Evolutionary conservation across 2,113 vertebrate genomes (phyloP), one percentile per base, ranked within the genome.

Genomic region (Monopterus albus): DNA sequence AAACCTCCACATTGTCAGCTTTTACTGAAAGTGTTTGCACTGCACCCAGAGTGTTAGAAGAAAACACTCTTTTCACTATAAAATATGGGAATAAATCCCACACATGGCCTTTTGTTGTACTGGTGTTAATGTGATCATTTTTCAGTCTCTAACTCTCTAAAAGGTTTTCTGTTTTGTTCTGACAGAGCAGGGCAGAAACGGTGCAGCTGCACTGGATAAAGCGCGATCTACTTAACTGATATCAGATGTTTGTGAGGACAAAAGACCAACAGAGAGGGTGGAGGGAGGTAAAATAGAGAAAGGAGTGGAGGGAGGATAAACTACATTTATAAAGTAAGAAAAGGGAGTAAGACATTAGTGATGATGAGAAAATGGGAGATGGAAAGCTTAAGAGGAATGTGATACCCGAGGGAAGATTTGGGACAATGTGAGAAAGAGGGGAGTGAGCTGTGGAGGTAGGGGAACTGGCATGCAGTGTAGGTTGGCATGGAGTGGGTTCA

Each of bases 191-290:
- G 18, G 40, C 43, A 29, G 29, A 75, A 77, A 36, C 1, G 5
- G 33, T 29, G 40, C 74, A 75, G 55, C 79, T 86, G 81, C 26
- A n/a, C 14, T 66, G 40, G 79, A 77, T 86, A 35, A 84, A 87
- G 47, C 71, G 69, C 66, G 46, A 65, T 31, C 26, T 29, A 63
- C 42, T 39, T 86, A 87, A 88, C 17, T 67, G 52, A 53, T 78
- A 50, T 86, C 87, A 88, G 82, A 88, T 87, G 86, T 87, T 78
- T 62, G 46, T 56, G 6, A 62, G 28, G 38, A 61, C 50, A 79
- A 65, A 85, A 65, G 43, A 52, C n/a, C 53, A 43, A 45, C 6
- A 49, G 46, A 31, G 47, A 26, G n/a, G n/a, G 51, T 23, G 33
- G 29, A 38, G 17, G 28, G 42, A 9, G 28, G 29, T 31, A 40